Evolutionary conservation across 2,888 invertebrate genomes (phyloP), one percentile per base, ranked within the genome.

Genomic region (Sthenelais limicola): DNA sequence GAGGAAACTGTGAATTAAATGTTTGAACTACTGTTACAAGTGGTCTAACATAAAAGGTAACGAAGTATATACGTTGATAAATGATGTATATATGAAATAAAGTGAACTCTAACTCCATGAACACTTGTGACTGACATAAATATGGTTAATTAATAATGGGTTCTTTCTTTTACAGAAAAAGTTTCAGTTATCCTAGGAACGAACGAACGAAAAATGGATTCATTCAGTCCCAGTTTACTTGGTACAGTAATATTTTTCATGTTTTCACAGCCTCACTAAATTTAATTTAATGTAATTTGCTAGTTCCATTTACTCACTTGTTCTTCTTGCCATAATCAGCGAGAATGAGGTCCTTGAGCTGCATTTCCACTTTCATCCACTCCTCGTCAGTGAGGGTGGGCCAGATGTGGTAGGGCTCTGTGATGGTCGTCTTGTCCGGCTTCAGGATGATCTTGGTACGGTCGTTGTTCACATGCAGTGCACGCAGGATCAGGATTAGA

Each of bases 271-370:
- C n/a, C n/a, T 43, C 43, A 18, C 43, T 15, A 18, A 43, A 43
- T 43, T 15, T 15, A 43, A 43, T 43, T 9, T 15, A n/a, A n/a
- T n/a, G n/a, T n/a, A n/a, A n/a, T n/a, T n/a, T 51, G 15, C 9
- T 21, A 18, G 24, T 51, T 51, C 18, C 7, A 51, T 33, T 4
- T 38, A 87, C 91, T 90, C 81, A 93, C 93, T 98, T 99, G 90
- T 99, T 99, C 90, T 99, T 99, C 90, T 99, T 99, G 86, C 99
- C 99, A 82, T 99, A 99, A 90, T 99, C 99, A 56, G 98, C 98
- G 71, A 99, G 90, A 83, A 99, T 99, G 75, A 99, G 92, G 89
- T 99, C 99, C 87, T 99, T 99, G 28, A 99, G 91, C 84, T 97
- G 96, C 33, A 98, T 96, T 89, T 99, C 99, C 54, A 98, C 86